Evolutionary conservation across 30 jellyfish, hydroid and myxozoan species (phyloP), one percentile per base, ranked within the genome.

Genomic region (Pseudorhiza aurosa): DNA sequence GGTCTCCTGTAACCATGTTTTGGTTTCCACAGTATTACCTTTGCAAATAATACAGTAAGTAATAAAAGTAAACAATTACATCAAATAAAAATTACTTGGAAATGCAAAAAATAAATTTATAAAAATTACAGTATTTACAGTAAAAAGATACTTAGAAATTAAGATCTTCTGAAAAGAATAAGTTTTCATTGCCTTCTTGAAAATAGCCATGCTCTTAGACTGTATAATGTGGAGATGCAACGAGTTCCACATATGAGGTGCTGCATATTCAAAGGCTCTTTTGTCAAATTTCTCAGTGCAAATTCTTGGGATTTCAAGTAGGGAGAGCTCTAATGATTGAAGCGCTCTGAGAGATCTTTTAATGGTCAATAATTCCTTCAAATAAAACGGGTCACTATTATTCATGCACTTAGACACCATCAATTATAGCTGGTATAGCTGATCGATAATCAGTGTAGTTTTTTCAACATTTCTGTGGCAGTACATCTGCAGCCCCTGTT

Each of bases 341-440:
- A 64, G 78, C 29, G 62, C 8, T 36, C 58, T 31, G 59, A 59
- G 62, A 64, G 78, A 58, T 64, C 36, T 65, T 68, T 39, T 68
- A 68, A 44, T 68, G 67, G 44, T 68, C 82, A 68, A 68, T 43
- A 68, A 44, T 44, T 42, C 82, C 67, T 68, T 68, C 22, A 68
- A 68, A 35, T 68, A 68, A 68, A 47, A 43, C 21, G 67, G 82
- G 25, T 44, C 82, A 0, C 25, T 43, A 68, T 68, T 44, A 67
- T 68, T 43, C 51, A 71, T 45, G 57, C 85, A 71, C 30, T 44
- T 71, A 45, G 15, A 49, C n/a, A n/a, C n/a, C n/a, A n/a, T n/a
- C n/a, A n/a, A n/a, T n/a, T n/a, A n/a, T n/a, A n/a, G n/a, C n/a
- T n/a, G n/a, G n/a, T n/a, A n/a, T n/a, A n/a, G n/a, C n/a, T n/a